Conservation (phyloP, 1,140 invertebrate species). For the Polyergus mexicanus region DNA sequence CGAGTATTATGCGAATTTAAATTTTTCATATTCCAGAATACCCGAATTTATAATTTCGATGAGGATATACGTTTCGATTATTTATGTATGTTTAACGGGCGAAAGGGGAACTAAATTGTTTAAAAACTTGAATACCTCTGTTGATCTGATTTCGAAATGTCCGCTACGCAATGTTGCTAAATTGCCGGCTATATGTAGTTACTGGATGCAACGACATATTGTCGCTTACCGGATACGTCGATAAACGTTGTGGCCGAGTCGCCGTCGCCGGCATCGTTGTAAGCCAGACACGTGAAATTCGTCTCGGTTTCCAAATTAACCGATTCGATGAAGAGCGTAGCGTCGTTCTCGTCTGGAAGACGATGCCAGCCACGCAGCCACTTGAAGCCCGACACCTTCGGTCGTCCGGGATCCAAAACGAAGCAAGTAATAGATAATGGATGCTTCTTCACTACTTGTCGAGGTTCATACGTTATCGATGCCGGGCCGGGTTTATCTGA, state of each 20-base stretch:
- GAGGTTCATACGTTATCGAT: slow-evolving; percentile 90
- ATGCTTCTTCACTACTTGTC: slow-evolving; percentile 92
- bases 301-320: slow-evolving; percentile 93
- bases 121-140: not conserved
- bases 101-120: not conserved
- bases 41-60: not conserved
- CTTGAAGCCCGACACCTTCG: slow-evolving; percentile 91
- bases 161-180: not conserved
- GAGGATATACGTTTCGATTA: not conserved
- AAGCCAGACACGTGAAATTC: slow-evolving; percentile 95
- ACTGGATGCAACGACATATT: slow-evolving; percentile 15
- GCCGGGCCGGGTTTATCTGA: slow-evolving; percentile 92
- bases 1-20: too few relatives aligned
- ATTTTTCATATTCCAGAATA: not conserved
- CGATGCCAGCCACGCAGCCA: slow-evolving; percentile 93
- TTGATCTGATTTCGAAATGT: not conserved
- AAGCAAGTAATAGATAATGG: slow-evolving; percentile 92
- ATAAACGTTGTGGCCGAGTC: slow-evolving; percentile 90
- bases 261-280: slow-evolving; percentile 93
- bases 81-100: not conserved
- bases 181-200: slow-evolving; percentile 3
- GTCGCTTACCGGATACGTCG: slow-evolving; percentile 91
- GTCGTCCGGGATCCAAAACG: slow-evolving; percentile 93
- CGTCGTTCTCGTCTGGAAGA: slow-evolving; percentile 90
- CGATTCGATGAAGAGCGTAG: slow-evolving; percentile 92